Evolutionary conservation across 2,888 invertebrate species (phyloP), one percentile per base, ranked within the genome.

Genomic region (Drosophila histrio): DNA sequence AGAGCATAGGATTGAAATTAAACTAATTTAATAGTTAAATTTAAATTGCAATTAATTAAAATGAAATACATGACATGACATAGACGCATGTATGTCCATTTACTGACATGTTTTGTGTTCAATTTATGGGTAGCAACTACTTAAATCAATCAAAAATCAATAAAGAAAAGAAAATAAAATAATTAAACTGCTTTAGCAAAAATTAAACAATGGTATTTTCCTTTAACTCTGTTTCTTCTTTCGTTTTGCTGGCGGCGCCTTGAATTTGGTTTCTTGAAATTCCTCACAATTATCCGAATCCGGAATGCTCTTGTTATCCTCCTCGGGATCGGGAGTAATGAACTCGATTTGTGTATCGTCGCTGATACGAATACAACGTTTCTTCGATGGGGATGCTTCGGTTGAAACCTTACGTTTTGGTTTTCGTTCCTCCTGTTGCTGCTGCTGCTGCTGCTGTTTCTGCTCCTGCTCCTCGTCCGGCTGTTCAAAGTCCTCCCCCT

Each of bases 21-120:
- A 41, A 38, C 36, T 61, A 46, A 39, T 38, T 28, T 58, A 64
- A 46, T 50, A 39, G 21, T 24, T 66, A 19, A 34, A 36, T 36
- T 58, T 22, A 46, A 53, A 34, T 53, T 39, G 15, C 28, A n/a
- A 50, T 38, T 53, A 56, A 28, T 43, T 24, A 32, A 28, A 39
- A 59, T 53, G 19, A 36, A 68, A 38, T 49, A 49, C 54, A 61
- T 53, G 38, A 26, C 41, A 38, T 43, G 26, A 61, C 41, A 61
- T 58, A 28, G 30, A 30, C 53, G 26, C 41, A 54, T 56, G 60
- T 67, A 59, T 64, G 72, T 72, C 57, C 83, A 72, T 76, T 78
- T 77, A 72, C 58, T 72, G 83, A 86, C 70, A 84, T 83, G 32
- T 62, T 72, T 80, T 84, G 87, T 87, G 85, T 84, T 84, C 81